Conservation (phyloP, 2,888 invertebrate genomes). For the Andricus quercusramuli region DNA sequence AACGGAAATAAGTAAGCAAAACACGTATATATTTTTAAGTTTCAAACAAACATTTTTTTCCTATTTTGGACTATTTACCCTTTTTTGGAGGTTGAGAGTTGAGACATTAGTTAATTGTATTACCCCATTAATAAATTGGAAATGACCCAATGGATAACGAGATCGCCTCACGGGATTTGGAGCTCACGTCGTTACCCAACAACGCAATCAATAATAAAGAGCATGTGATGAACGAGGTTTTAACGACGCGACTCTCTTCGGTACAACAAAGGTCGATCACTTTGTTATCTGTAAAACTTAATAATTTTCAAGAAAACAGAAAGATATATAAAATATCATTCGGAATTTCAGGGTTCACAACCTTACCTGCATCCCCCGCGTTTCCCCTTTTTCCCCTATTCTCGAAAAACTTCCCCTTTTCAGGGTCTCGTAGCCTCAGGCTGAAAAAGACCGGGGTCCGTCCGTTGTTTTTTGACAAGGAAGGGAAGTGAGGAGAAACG, state of each 20-base stretch:
- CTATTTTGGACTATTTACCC: too few species aligned
- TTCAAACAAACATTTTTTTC: too few species aligned
- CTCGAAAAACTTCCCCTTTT: too few species aligned
- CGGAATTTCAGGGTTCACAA: not conserved
- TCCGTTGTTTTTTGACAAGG: too few species aligned
- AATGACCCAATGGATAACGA: conserved; percentile 20
- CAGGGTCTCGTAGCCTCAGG: too few species aligned
- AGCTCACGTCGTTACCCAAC: not conserved
- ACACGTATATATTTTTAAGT: too few species aligned
- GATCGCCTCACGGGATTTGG: conserved; percentile 12
- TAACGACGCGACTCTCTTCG: conserved; percentile 10
- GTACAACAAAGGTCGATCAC: not conserved
- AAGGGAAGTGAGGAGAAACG: too few species aligned
- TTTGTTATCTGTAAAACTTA: not conserved
- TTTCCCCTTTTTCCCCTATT: too few species aligned
- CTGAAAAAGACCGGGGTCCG: too few species aligned
- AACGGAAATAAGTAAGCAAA: too few species aligned
- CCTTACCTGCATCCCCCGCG: too few species aligned
- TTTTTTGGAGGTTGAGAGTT: not conserved
- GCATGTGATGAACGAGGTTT: conserved; percentile 32
- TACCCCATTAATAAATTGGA: conserved; percentile 35
- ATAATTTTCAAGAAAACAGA: not conserved
- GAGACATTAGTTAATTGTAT: conserved; percentile 20
- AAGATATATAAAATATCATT: not conserved
- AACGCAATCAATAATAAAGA: conserved; percentile 33